phyloP scores from a whole-genome alignment of 2,113 vertebrate genomes.

The Tenrec ecaudatus region DNA sequence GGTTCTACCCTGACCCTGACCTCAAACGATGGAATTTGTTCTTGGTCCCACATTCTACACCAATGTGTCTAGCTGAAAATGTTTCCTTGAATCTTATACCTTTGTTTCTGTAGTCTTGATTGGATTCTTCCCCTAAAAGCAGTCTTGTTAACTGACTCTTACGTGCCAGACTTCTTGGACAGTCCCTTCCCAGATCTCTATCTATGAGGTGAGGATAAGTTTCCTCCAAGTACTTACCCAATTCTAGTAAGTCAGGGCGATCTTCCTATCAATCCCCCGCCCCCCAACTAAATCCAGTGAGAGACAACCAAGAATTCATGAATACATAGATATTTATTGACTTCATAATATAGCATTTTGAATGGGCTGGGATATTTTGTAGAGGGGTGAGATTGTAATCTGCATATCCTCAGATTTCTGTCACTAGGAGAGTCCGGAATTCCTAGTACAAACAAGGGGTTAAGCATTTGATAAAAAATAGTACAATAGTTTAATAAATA shows the following conservation, averaged over 20 bases:
- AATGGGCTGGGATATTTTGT: slow-evolving; percentile 73
- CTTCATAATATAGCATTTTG: slow-evolving; percentile 80
- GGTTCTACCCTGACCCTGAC: neutral
- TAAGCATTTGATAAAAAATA: slow-evolving; percentile 81
- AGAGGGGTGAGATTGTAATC: slow-evolving; percentile 73
- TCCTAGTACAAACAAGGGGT: slow-evolving; percentile 69
- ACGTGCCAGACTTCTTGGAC: neutral
- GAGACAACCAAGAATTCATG: slow-evolving; percentile 72
- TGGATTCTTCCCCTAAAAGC: slow-evolving; percentile 13
- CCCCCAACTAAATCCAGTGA: slow-evolving; percentile 58
- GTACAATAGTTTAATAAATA: slow-evolving; percentile 77
- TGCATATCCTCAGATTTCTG: slow-evolving; percentile 67
- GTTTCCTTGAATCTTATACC: neutral
- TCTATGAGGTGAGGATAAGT: slow-evolving; percentile 6
- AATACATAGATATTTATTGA: slow-evolving; percentile 83
- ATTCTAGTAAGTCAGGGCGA: slow-evolving; percentile 7
- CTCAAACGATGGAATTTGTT: neutral
- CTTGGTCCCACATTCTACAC: slow-evolving; percentile 29
- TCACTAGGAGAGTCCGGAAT: slow-evolving; percentile 65
- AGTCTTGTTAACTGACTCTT: slow-evolving; percentile 24
- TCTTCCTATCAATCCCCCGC: slow-evolving; percentile 42
- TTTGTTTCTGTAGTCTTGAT: slow-evolving; percentile 40
- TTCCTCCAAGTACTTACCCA: slow-evolving; percentile 25
- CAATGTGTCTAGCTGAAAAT: neutral
- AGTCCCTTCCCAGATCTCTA: slow-evolving; percentile 27